Base-by-base conservation (phyloP, 2,888 invertebrate species). In the Microctonus brassicae region DNA sequence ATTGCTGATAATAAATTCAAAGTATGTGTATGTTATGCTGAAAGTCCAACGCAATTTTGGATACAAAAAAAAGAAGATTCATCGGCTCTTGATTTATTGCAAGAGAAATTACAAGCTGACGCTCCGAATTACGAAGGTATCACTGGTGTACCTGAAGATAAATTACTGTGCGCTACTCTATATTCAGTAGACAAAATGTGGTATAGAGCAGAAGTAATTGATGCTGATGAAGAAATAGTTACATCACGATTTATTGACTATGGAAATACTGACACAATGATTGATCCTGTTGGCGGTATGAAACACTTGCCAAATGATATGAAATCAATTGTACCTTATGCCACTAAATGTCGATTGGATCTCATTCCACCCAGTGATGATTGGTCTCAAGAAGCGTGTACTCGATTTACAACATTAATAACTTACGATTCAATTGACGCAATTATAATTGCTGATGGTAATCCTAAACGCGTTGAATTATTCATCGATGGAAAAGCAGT, bases 201-300 rank as follows among this genome's bases (percentile, higher is more conserved):
- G 98, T 98, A 98, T 86, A 91, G 98, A 71, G 98, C 97, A 0
- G 93, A 93, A 83, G 93, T 98, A 9, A 91, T 97, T 52, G 96
- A 95, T 83, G 91, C 93, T 0, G 93, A 93, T 75, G 89, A 91
- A 6, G 94, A 94, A 75, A 92, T 94, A 47, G 94, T 92, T 10
- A 94, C 94, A 0, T 91, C 95, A 0, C 90, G 94, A 36, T 95
- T 94, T 79, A 91, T 94, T 13, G 95, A 95, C 83, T 94, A 91
- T 79, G 95, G 95, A 10, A 94, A 94, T 81, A 94, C 94, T 0
- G 94, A 95, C 78, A 92, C 93, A 0, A 89, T 94, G 0, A 10
- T 63, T 4, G 57, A 66, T n/a, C 22, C 22, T 1, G 24, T 36
- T 22, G 90, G 92, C 24, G 90, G 90, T 0, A 88, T 94, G 10